phyloP scores from a whole-genome alignment of 2,113 vertebrate species.

The Pelmatolapia mariae region DNA sequence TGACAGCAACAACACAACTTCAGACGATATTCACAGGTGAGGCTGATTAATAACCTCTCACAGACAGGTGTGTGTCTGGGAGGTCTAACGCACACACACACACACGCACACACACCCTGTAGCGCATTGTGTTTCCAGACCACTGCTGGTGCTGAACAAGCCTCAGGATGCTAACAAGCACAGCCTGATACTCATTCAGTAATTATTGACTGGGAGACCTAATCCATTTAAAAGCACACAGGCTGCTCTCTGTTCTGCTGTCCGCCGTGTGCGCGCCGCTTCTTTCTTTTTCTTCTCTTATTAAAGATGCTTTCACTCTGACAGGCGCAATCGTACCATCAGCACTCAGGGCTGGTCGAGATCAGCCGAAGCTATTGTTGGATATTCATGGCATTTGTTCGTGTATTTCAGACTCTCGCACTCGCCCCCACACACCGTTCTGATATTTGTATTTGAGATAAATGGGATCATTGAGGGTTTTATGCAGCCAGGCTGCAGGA shows the following conservation, averaged over 20 bases:
- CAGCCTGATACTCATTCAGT: background rate
- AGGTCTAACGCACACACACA: rapidly evolving
- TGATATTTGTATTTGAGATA: background rate
- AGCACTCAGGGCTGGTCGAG: background rate
- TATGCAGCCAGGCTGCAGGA: background rate
- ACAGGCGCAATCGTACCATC: background rate
- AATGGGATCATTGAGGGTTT: background rate
- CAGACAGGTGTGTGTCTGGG: background rate
- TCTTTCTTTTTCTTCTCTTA: background rate
- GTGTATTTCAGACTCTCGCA: background rate
- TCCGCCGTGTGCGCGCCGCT: rapidly evolving
- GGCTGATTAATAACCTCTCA: background rate
- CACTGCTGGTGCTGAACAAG: background rate
- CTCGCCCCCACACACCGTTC: background rate
- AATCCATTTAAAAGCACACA: background rate
- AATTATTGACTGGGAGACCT: background rate
- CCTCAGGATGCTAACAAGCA: background rate
- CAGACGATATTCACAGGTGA: background rate
- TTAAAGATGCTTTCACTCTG: background rate
- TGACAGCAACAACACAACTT: background rate
- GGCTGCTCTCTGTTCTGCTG: background rate
- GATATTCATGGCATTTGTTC: background rate
- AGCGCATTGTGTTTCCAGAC: background rate
- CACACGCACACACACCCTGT: background rate
- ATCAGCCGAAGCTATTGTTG: background rate